These are phyloP conservation scores for Ctenopoma multispine DNA, from an alignment of 2,797 vertebrate species.

Conservation along the genomic window DNA sequence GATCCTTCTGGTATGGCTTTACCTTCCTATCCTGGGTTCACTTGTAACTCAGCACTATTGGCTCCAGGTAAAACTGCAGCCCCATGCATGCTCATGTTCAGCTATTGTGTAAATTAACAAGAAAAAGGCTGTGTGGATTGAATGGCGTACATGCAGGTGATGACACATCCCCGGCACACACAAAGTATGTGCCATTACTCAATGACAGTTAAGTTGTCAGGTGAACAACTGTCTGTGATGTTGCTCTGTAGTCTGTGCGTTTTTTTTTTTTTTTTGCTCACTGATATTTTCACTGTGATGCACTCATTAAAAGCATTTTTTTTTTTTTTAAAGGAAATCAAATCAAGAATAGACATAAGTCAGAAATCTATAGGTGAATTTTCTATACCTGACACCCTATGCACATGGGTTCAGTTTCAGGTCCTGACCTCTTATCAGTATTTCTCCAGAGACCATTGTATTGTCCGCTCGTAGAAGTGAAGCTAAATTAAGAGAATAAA, in stretches of 20 bases:
- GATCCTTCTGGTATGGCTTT: slow-evolving; percentile 62
- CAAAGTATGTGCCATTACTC: slow-evolving; percentile 82
- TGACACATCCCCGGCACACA: slow-evolving; percentile 79
- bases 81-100: slow-evolving; percentile 80
- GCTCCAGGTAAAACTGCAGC: slow-evolving; percentile 82
- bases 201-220: slow-evolving; percentile 70
- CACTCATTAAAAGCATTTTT: slow-evolving; percentile 5
- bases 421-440: slow-evolving; percentile 67
- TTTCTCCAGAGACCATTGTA: slow-evolving; percentile 65
- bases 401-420: slow-evolving; percentile 62
- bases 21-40: slow-evolving; percentile 74
- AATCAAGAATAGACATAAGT: slow-evolving; percentile 29
- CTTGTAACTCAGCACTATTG: slow-evolving; percentile 82
- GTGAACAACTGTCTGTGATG: slow-evolving; percentile 46
- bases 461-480: slow-evolving; percentile 63
- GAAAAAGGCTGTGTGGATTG: slow-evolving; percentile 80
- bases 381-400: slow-evolving; percentile 53
- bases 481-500: slow-evolving; percentile 68
- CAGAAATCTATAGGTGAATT: slow-evolving; percentile 12
- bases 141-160: slow-evolving; percentile 86
- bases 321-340: slow-evolving; percentile 15
- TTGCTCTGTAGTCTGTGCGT: slow-evolving; percentile 16
- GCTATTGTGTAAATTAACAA: slow-evolving; percentile 84
- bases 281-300: neutral
- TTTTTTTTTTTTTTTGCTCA: slow-evolving; percentile 25